Conservation (phyloP, 2,797 vertebrate genomes). For the Sphenopsis melanotis region DNA sequence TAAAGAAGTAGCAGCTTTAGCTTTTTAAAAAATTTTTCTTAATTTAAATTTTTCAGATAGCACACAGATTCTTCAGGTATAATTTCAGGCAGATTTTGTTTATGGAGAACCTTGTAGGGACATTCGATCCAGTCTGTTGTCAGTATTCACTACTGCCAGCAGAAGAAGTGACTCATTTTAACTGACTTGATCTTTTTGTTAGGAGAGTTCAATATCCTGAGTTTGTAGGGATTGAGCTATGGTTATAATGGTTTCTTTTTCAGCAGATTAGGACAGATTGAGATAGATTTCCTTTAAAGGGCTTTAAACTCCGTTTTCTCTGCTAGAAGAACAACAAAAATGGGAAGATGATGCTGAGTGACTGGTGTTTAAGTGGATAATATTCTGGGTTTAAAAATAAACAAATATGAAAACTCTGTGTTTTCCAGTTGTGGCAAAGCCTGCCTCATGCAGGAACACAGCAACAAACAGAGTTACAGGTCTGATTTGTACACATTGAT, state of each 20-base stretch:
- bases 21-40: not conserved
- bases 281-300: not conserved
- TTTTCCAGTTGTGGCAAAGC: not conserved
- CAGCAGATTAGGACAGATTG: not conserved
- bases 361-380: not conserved
- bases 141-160: not conserved
- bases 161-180: not conserved
- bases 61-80: not conserved
- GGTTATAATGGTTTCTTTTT: not conserved
- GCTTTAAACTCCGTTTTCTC: not conserved
- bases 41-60: not conserved
- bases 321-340: not conserved
- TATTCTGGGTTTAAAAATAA: not conserved
- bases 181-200: not conserved
- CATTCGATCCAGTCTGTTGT: not conserved
- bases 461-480: not conserved
- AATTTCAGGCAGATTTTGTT: not conserved
- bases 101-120: not conserved
- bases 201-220: not conserved
- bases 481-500: slow-evolving; percentile 28
- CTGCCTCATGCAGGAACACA: not conserved
- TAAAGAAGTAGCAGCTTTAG: not conserved
- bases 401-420: not conserved
- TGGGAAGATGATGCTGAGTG: not conserved
- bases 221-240: not conserved